Base-by-base conservation (phyloP, 2,797 vertebrate species). In the Rhinophrynus dorsalis region DNA sequence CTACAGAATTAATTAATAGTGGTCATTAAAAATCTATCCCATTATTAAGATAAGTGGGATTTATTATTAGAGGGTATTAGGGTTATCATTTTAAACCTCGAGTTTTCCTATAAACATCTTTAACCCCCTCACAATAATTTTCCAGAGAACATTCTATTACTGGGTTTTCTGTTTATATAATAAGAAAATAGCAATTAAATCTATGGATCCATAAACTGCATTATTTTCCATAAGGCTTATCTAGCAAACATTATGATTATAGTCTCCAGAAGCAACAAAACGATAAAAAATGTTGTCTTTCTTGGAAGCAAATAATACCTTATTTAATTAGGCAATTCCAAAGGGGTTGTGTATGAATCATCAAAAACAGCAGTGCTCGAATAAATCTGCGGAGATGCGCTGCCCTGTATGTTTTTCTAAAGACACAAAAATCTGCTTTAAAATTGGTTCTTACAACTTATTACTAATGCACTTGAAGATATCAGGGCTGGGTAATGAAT, bases 311-410 rank as follows among this genome's bases (percentile, higher is more conserved):
- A 69, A 69, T 69, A 62, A 69, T 69, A 61, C 48, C 32, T 54
- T 69, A 69, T 69, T 69, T 69, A 69, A 69, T 69, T 69, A 69
- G 67, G 67, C 58, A 69, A 69, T 69, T 69, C 48, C 48, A 33
- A 18, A 26, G 48, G 57, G 67, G 67, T 50, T 69, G 62, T 55
- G 29, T 30, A 62, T 69, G 67, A 69, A 69, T 69, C 67, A 68
- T 32, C 47, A 44, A 29, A 11, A 62, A 17, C 77, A 81, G 80
- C 81, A 79, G 72, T 75, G 75, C 52, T 57, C 52, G 29, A 68
- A 83, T 82, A 72, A 78, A 73, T 81, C 75, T 78, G 71, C 78
- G 78, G 72, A 71, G 80, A 81, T 27, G 56, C 20, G 27, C 11
- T 24, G 51, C 27, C 32, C 13, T 30, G 13, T 61, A 23, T 61